phyloP scores from a whole-genome alignment of 2,113 vertebrate species.

The Atrichornis clamosus region DNA sequence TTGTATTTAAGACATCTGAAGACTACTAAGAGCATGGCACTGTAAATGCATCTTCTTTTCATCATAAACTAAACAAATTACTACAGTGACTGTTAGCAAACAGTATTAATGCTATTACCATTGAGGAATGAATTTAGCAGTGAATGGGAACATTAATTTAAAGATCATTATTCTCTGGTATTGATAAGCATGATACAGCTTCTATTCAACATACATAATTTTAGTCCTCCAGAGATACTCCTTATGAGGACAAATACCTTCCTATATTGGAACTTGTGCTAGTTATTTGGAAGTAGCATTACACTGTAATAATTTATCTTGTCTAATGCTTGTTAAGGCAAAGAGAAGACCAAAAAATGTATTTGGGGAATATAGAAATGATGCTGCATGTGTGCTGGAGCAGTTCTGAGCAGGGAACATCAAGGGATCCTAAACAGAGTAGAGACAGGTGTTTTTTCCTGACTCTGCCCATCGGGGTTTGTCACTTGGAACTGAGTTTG shows the following conservation, averaged over 20 bases:
- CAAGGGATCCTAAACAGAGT: neutral
- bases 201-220: neutral
- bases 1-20: neutral
- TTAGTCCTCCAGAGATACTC: neutral
- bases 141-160: neutral
- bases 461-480: neutral
- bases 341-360: neutral
- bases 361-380: neutral
- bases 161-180: neutral
- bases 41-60: neutral
- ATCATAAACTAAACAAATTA: neutral
- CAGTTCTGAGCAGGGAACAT: neutral
- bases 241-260: neutral
- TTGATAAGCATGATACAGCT: neutral
- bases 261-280: neutral
- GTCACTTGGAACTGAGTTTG: neutral
- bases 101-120: neutral
- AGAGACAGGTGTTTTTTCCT: neutral
- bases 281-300: neutral
- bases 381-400: neutral
- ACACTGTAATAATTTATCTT: neutral
- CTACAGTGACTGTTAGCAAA: neutral
- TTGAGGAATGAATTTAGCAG: neutral
- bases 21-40: neutral
- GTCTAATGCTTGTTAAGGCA: neutral